Percentiles rank a stretch among this genome's conserved stretches.
Conservation (phyloP, 23 tunicate species). For the Clavelina lepadiformis region DNA sequence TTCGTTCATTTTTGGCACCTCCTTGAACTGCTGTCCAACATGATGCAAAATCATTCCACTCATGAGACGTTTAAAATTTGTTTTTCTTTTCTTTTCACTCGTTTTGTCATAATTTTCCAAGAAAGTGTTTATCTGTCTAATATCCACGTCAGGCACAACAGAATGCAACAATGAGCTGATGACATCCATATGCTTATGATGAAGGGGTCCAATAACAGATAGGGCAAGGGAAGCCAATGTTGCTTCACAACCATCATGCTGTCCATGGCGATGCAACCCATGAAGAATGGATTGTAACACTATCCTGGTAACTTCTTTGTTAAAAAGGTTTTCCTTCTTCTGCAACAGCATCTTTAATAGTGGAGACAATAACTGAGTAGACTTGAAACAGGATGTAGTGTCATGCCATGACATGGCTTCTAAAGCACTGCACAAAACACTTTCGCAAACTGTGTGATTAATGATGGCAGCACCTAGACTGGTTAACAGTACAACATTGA, state of each 20-base stretch:
- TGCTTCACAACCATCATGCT: conserved; percentile 56
- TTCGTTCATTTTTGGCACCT: conserved; percentile 47
- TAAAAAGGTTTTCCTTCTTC: conserved; percentile 6
- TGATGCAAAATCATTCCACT: conserved; percentile 46
- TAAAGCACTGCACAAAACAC: conserved; percentile 27
- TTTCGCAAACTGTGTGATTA: conserved; percentile 28
- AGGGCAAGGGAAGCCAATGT: conserved; percentile 38
- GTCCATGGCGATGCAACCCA: conserved; percentile 70
- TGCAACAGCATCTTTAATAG: conserved; percentile 43
- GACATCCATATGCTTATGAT: conserved; percentile 3
- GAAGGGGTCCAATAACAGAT: conserved; percentile 19
- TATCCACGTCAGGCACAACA: conserved; percentile 20
- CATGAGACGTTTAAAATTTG: conserved; percentile 34
- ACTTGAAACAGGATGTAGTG: conserved; percentile 49
- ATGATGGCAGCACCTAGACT: conserved; percentile 43
- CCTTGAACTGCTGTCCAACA: conserved; percentile 69
- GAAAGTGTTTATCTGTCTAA: conserved; percentile 6
- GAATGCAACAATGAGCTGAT: conserved; percentile 21
- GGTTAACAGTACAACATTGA: conserved; percentile 36
- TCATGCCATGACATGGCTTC: conserved; percentile 76
- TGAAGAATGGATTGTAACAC: conserved; percentile 46
- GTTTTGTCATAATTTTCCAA: conserved; percentile 18
- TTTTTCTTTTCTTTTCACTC: conserved; percentile 51
- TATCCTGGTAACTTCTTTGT: conserved; percentile 28
- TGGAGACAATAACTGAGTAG: conserved; percentile 37